These are phyloP conservation scores for Ispidina lecontei DNA, from an alignment of 2,797 vertebrate genomes.

Conservation along the genomic window DNA sequence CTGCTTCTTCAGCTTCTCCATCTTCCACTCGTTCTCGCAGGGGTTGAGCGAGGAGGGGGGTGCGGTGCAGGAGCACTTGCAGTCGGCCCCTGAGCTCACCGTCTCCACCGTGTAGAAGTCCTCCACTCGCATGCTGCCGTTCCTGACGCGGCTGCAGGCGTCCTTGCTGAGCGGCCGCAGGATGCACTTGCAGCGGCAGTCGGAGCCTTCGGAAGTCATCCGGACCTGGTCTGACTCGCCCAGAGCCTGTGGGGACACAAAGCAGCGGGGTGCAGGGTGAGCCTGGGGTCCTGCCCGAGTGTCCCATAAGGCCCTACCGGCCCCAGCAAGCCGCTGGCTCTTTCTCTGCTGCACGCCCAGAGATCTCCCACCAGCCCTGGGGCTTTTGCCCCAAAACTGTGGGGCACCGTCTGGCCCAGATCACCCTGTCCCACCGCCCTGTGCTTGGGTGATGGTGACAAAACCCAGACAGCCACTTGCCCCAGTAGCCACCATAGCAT, in stretches of 20 bases:
- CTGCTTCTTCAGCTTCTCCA: constrained; percentile 97
- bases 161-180: constrained; percentile 93
- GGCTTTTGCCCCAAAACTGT: fast-evolving
- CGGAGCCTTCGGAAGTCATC: constrained; percentile 95
- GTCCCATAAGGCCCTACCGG: fast-evolving
- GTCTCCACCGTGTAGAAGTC: constrained; percentile 98
- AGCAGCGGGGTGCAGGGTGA: fast-evolving
- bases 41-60: constrained; percentile 96
- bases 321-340: neutral
- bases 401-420: neutral
- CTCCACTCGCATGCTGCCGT: constrained; percentile 85
- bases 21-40: constrained; percentile 97
- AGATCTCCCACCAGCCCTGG: neutral
- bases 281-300: fast-evolving
- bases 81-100: constrained; percentile 93
- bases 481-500: fast-evolving
- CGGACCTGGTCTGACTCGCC: constrained; percentile 90
- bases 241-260: constrained; percentile 54
- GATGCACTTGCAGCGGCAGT: constrained; percentile 98
- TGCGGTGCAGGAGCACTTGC: constrained; percentile 94
- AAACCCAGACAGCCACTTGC: neutral
- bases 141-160: constrained; percentile 87
- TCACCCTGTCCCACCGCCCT: fast-evolving
- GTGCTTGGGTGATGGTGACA: fast-evolving
- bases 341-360: neutral